Evolutionary conservation across 2,113 vertebrate genomes (phyloP), one percentile per base, ranked within the genome.

Genomic region (Harpagus bidentatus): DNA sequence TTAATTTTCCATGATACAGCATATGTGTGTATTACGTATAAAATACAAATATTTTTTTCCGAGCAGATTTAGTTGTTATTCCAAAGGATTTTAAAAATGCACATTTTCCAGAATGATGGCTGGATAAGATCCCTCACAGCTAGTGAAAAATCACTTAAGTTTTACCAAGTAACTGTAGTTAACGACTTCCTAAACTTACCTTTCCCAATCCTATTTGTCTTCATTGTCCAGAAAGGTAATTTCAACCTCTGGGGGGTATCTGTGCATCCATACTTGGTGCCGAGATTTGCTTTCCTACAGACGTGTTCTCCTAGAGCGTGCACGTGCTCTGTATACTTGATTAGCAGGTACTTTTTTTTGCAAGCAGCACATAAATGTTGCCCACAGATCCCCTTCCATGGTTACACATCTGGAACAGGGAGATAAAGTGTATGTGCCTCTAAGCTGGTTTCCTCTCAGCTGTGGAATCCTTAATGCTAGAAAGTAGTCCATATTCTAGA

Each of bases 231-330:
- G 69, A 34, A 50, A 72, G 31, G 15, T 12, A 47, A 32, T 31
- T 88, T 52, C 34, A 61, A 4, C 19, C 32, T 55, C n/a, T 15
- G 25, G 6, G 10, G 21, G 12, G 16, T 13, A 70, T 28, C 31
- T 78, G 34, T 48, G 31, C n/a, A 31, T 36, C 31, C 45, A 26
- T 8, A 34, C 26, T 45, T 40, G 40, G 26, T 43, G 28, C 8
- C 1, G 2, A 59, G 56, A 53, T 55, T 31, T 59, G 45, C 31
- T 48, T 71, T 77, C n/a, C 38, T 59, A 17, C 9, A 22, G 20
- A 11, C 0, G 1, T 7, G 15, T 42, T 80, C 62, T 53, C 34
- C 25, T 17, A 8, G 21, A 36, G 17, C 1, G 3, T 32, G 67
- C 59, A 32, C 2, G 0, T 40, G 53, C 53, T 56, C 36, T 43